A percentile compares a stretch with the other conserved stretches of the same genome.
Conservation (phyloP, 2,113 vertebrate species). For the Micromys minutus region DNA sequence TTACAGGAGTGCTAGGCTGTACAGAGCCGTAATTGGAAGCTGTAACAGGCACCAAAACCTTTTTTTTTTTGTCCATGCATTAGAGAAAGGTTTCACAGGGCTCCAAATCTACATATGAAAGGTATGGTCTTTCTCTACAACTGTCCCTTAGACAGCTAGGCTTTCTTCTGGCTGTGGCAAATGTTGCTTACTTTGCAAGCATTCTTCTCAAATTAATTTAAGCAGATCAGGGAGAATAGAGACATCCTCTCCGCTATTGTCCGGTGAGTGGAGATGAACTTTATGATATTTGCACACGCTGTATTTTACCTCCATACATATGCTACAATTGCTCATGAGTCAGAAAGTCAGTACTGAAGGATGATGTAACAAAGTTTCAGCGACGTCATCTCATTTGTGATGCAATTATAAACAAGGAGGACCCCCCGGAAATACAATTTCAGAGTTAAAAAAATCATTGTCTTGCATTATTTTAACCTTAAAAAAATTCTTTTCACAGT, state of each 20-base stretch:
- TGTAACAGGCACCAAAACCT: background rate
- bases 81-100: background rate
- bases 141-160: background rate
- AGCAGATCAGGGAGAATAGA: background rate
- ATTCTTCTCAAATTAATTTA: conserved; percentile 7
- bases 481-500: background rate
- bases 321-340: background rate
- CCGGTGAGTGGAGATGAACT: background rate
- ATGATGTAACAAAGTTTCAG: background rate
- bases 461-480: background rate
- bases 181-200: background rate
- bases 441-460: background rate
- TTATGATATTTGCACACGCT: too few relatives aligned
- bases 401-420: background rate
- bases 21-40: background rate
- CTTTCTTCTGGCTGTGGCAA: background rate
- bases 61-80: background rate
- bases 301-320: too few relatives aligned
- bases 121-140: background rate
- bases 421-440: background rate
- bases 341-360: background rate
- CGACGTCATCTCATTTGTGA: background rate
- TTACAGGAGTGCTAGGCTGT: background rate
- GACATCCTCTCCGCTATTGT: background rate
- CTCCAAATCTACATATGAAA: background rate